phyloP scores from a whole-genome alignment of 1,140 invertebrate genomes.

The Triops cancriformis region DNA sequence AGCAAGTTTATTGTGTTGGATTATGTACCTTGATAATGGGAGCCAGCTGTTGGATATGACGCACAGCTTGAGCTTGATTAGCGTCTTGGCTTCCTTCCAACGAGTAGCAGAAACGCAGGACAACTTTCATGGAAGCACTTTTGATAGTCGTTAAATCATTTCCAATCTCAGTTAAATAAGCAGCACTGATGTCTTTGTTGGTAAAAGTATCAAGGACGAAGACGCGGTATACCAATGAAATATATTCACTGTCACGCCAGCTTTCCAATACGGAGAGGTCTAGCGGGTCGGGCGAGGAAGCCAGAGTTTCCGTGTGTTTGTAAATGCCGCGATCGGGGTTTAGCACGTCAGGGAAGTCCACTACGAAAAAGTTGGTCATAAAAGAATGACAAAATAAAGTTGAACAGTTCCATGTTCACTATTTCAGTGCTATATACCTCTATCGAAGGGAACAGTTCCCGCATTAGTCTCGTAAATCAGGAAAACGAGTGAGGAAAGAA shows the following conservation, averaged over 20 bases:
- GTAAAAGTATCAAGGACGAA: constrained; percentile 15
- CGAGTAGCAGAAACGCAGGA: constrained; percentile 23
- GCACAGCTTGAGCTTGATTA: background rate
- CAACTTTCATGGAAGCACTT: background rate
- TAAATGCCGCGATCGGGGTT: constrained; percentile 14
- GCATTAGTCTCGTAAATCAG: too few species aligned
- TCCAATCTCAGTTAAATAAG: background rate
- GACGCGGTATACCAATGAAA: background rate
- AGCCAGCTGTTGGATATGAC: constrained; percentile 20
- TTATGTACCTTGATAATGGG: constrained; percentile 13
- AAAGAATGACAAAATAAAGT: too few species aligned
- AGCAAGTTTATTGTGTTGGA: background rate
- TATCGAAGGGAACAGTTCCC: too few species aligned
- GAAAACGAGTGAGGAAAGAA: too few species aligned
- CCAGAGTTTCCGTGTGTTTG: constrained; percentile 9
- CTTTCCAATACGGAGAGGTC: background rate
- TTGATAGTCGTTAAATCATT: background rate
- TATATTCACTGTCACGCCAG: background rate
- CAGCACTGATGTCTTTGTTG: background rate
- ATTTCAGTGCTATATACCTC: too few species aligned
- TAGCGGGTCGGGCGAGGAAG: background rate
- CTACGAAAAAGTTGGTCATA: too few species aligned
- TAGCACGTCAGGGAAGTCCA: too few species aligned
- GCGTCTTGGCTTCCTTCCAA: background rate
- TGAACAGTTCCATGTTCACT: too few species aligned